Percentiles rank a stretch among this genome's conserved stretches.
Conservation (phyloP, 2,888 invertebrate genomes). For the Lottia gigantea region DNA sequence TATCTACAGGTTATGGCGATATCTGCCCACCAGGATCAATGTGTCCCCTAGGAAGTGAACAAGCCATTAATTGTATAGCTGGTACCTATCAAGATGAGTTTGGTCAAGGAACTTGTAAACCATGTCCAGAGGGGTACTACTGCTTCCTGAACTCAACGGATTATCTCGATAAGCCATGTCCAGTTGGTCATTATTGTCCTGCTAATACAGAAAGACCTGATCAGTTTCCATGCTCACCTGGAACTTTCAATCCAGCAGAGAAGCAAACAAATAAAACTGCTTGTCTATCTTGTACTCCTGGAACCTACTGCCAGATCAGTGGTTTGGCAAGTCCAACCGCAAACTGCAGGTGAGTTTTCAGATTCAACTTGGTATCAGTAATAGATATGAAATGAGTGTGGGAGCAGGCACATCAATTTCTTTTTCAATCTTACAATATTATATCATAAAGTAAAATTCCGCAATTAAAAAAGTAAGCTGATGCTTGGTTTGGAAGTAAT, state of each 20-base stretch:
- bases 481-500: too few species aligned
- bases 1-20: constrained; percentile 57
- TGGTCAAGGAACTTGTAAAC: constrained; percentile 49
- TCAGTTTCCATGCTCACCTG: constrained; percentile 49
- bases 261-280: constrained; percentile 41
- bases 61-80: constrained; percentile 51
- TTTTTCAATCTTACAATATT: too few species aligned
- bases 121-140: constrained; percentile 61
- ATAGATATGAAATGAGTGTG: background rate
- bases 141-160: constrained; percentile 58
- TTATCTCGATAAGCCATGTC: constrained; percentile 57
- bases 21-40: constrained; percentile 61
- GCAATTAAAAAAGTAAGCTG: background rate
- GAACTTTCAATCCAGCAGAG: constrained; percentile 52
- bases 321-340: constrained; percentile 49
- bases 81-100: constrained; percentile 58
- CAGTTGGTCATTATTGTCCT: constrained; percentile 63
- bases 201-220: constrained; percentile 44
- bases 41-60: constrained; percentile 57
- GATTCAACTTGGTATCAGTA: background rate
- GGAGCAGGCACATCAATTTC: too few species aligned
- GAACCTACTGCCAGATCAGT: constrained; percentile 49
- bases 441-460: too few species aligned
- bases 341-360: constrained; percentile 56
- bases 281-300: constrained; percentile 51